These are phyloP conservation scores for Phataginus tetradactyla DNA, from an alignment of 2,797 vertebrate species.

Conservation along the genomic window DNA sequence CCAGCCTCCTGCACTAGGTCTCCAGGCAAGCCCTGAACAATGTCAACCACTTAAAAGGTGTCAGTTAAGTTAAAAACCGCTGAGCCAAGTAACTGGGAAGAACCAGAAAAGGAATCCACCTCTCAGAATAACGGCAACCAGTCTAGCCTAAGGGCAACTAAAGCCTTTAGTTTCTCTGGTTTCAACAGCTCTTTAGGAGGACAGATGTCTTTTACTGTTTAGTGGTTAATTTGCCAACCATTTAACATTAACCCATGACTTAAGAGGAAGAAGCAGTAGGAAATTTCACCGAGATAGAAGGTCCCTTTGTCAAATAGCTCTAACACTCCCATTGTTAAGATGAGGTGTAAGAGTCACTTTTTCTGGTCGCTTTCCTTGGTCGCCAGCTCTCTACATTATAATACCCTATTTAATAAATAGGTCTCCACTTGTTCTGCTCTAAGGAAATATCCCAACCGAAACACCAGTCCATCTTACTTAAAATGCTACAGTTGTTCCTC, in stretches of 20 bases:
- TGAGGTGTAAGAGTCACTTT: conserved; percentile 9
- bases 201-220: conserved; percentile 29
- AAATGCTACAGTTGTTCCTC: conserved; percentile 30
- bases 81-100: background rate
- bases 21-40: conserved; percentile 42
- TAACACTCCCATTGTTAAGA: background rate
- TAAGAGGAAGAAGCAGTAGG: conserved; percentile 25
- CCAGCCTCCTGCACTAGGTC: background rate
- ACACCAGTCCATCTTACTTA: conserved; percentile 3
- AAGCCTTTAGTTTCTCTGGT: conserved; percentile 9
- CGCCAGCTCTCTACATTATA: background rate
- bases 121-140: conserved; percentile 9
- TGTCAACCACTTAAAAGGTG: conserved; percentile 46
- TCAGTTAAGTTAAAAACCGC: conserved; percentile 63
- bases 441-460: background rate
- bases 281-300: conserved; percentile 14
- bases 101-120: conserved; percentile 27
- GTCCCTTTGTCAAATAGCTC: background rate
- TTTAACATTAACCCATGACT: conserved; percentile 42
- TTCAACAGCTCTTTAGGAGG: conserved; percentile 25
- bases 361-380: conserved; percentile 33
- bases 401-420: conserved; percentile 33
- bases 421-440: background rate
- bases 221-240: conserved; percentile 50
- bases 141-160: background rate